These are phyloP conservation scores for Penaeus indicus DNA, from an alignment of 1,140 invertebrate species.

Conservation along the genomic window DNA sequence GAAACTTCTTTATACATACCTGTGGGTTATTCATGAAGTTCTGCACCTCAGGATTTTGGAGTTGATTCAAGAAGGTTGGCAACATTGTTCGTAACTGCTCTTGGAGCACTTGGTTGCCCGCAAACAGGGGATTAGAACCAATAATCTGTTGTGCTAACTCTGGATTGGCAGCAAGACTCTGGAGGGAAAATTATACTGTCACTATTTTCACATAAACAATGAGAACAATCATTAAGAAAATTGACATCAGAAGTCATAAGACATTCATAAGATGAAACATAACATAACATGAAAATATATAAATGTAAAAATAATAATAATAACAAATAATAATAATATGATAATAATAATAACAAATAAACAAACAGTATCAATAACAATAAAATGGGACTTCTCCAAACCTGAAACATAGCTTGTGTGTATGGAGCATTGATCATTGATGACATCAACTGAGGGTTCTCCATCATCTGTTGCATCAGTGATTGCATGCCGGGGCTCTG, in stretches of 20 bases:
- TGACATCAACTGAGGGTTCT: conserved; percentile 92
- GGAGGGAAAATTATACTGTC: conserved; percentile 71
- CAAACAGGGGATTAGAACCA: conserved; percentile 86
- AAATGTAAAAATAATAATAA: background rate
- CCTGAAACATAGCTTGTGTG: conserved; percentile 89
- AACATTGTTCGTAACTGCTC: conserved; percentile 90
- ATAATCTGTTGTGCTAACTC: conserved; percentile 86
- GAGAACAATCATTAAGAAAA: too few species aligned
- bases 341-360: background rate
- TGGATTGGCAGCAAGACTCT: conserved; percentile 85
- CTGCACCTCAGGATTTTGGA: conserved; percentile 95
- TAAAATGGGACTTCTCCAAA: conserved; percentile 16
- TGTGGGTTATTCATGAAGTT: conserved; percentile 91
- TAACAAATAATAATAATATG: background rate
- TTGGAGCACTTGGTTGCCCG: conserved; percentile 87
- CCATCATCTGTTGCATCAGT: conserved; percentile 91
- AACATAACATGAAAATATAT: background rate
- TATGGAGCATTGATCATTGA: conserved; percentile 93
- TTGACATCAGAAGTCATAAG: too few species aligned
- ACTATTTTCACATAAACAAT: background rate
- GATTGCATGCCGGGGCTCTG: conserved; percentile 89
- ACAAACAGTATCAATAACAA: background rate
- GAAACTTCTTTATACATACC: conserved; percentile 69
- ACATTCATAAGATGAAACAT: too few species aligned
- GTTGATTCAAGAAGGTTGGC: conserved; percentile 88